Evolutionary conservation across 2,113 vertebrate genomes (phyloP), one percentile per base, ranked within the genome.

Genomic region (Zosterops lateralis): DNA sequence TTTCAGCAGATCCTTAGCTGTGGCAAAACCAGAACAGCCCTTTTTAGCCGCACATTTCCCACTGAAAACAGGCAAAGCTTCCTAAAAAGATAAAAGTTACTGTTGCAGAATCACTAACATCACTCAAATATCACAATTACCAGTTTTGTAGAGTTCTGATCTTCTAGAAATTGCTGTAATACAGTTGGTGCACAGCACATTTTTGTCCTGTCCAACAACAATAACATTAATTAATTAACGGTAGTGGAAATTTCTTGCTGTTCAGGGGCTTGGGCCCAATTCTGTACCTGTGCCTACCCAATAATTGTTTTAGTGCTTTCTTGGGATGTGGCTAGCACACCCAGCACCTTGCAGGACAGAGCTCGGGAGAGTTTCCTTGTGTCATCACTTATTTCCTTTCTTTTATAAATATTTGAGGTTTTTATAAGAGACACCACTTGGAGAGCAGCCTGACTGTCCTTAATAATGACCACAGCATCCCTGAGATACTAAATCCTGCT

Each of bases 181-280:
- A 10, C 32, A n/a, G 20, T 25, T 8, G 20, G 28, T 6, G 8
- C 56, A 31, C 18, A 20, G 20, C 54, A 9, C 0, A 0, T 31
- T 50, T 36, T 65, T 24, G 7, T 22, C 50, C 36, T 51, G 21
- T 22, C 58, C 68, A 22, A 1, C 1, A 14, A 4, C 56, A 84
- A 12, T 28, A 24, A 44, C 44, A 53, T 20, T 14, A 20, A 25
- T 47, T 72, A 62, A 60, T 68, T 42, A 80, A 17, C 40, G 76
- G 9, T 36, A 56, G 36, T 28, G n/a, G 25, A 11, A 31, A 9
- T 4, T 19, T 19, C 22, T 31, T 86, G 40, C 51, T 53, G 7
- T 16, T 40, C 22, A 38, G 42, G 48, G 14, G 44, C 25, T 34
- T 51, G 38, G 34, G 51, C 29, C 24, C 56, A 32, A 1, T 72